Evolutionary conservation across 2,888 invertebrate species (phyloP).

Genomic region (Baronia brevicornis): DNA sequence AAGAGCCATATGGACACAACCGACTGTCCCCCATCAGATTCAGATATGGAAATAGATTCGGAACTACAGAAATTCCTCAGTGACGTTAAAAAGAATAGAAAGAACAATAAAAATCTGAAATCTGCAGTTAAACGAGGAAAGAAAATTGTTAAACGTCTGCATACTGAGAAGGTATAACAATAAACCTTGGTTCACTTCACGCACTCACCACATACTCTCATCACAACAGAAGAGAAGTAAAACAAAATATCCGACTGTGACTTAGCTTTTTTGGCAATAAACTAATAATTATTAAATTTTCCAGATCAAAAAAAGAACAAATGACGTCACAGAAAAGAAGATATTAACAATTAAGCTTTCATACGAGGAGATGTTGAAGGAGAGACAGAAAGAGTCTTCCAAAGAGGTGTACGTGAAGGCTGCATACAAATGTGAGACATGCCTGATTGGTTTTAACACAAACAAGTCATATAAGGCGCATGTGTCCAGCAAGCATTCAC

Average conservation of each 20-base stretch:
- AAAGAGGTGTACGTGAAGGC: slow-evolving; percentile 30
- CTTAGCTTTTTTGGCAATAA: too few relatives aligned
- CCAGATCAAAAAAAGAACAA: not conserved
- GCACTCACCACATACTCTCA: too few relatives aligned
- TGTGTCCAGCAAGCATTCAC: slow-evolving; percentile 32
- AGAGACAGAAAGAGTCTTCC: slow-evolving; percentile 30
- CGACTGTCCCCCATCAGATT: slow-evolving; percentile 5
- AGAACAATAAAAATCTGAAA: slow-evolving; percentile 8
- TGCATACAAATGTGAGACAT: slow-evolving; percentile 38
- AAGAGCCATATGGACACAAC: slow-evolving; percentile 3
- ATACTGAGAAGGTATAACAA: slow-evolving; percentile 16
- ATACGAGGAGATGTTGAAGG: slow-evolving; percentile 45
- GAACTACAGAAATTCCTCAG: slow-evolving; percentile 9
- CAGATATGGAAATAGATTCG: slow-evolving; percentile 5
- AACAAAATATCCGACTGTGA: too few relatives aligned
- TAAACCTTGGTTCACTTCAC: not conserved
- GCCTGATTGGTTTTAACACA: slow-evolving; percentile 38
- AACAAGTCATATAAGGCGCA: slow-evolving; percentile 33
- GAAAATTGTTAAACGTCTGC: slow-evolving; percentile 17
- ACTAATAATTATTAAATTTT: too few relatives aligned
- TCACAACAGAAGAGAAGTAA: too few relatives aligned
- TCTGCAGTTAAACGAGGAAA: slow-evolving; percentile 15
- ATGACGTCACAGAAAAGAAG: slow-evolving; percentile 9
- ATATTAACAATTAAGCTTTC: slow-evolving; percentile 35
- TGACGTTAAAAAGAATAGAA: slow-evolving; percentile 12